Percentiles rank a stretch among this genome's conserved stretches.
These are phyloP conservation scores for Brachymystax lenok DNA, from an alignment of 2,797 vertebrate genomes.

Conservation along the genomic window DNA sequence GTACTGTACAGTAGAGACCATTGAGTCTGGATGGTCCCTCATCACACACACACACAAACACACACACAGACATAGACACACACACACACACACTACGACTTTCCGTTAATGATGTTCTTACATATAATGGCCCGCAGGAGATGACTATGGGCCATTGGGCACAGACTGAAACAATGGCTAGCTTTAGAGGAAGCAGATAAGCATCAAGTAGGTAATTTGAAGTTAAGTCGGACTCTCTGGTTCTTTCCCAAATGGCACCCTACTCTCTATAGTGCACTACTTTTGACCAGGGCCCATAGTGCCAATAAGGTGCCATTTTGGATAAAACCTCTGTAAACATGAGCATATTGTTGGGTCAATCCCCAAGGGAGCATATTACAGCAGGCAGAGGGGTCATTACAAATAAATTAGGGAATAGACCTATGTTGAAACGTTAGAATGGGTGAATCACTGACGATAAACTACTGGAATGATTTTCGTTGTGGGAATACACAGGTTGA, in stretches of 20 bases:
- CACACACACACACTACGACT: slow-evolving; percentile 30
- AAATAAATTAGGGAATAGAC: slow-evolving; percentile 39
- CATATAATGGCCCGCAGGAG: slow-evolving; percentile 37
- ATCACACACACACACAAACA: not conserved
- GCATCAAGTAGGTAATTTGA: slow-evolving; percentile 59
- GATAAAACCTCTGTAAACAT: slow-evolving; percentile 44
- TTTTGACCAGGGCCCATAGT: not conserved
- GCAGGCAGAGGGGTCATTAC: slow-evolving; percentile 38
- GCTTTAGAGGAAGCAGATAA: slow-evolving; percentile 62
- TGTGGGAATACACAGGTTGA: slow-evolving; percentile 48
- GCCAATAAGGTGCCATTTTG: not conserved
- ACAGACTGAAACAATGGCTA: slow-evolving; percentile 59
- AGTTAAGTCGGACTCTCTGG: slow-evolving; percentile 30
- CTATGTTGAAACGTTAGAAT: slow-evolving; percentile 44
- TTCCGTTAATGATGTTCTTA: slow-evolving; percentile 52
- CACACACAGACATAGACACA: not conserved
- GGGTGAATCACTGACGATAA: slow-evolving; percentile 32
- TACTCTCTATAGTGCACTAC: not conserved
- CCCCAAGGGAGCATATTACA: slow-evolving; percentile 42
- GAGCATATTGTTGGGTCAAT: slow-evolving; percentile 32
- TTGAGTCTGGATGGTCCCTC: slow-evolving; percentile 11
- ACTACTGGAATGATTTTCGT: slow-evolving; percentile 46
- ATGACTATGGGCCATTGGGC: slow-evolving; percentile 35
- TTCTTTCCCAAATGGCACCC: not conserved
- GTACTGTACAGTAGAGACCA: not conserved